Base-by-base conservation (phyloP, 2,797 vertebrate species). In the Enteromius mattozi region DNA sequence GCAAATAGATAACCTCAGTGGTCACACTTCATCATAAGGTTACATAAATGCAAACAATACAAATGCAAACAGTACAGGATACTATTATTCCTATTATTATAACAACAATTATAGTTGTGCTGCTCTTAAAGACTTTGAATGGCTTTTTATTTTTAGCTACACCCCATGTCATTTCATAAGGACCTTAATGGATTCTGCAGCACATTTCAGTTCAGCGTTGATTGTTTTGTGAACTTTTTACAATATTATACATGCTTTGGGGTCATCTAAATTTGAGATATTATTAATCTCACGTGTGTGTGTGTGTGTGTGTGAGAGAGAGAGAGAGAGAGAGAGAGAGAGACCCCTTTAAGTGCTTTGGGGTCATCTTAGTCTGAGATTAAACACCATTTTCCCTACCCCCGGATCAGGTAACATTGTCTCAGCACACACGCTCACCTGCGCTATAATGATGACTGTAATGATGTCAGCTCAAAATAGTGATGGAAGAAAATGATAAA, bases 381-480 rank as follows among this genome's bases (percentile, higher is more conserved):
- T 51, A 37, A 81, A 75, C 14, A 14, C 19, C 6, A 17, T 65
- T 10, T 80, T 35, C 27, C 19, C 49, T 4, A 12, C 9, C 37
- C 35, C 8, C 30, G 47, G 59, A 68, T 75, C 61, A 76, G 14
- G 42, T 61, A 71, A 76, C 16, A 42, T 47, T 74, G 69, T 30
- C 72, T 83, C 71, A 59, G 35, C 37, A 54, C 78, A 68, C 63
- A 56, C 3, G 9, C 40, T 75, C 71, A 75, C 56, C 82, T 83
- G 74, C 6, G 21, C 61, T 83, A 74, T 78, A 77, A 83, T 76
- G 45, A 77, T 77, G 81, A 83, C 82, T 69, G 17, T 78, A 83
- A 83, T 83, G 63, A 83, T 78, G 82, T 78, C 82, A 83, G 82
- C 82, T 83, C 82, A 83, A 83, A 83, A 83, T 83, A 83, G 82